Percentiles rank a stretch among this genome's conserved stretches.
phyloP scores from a whole-genome alignment of 2,797 vertebrate genomes.

The Mergus octosetaceus region DNA sequence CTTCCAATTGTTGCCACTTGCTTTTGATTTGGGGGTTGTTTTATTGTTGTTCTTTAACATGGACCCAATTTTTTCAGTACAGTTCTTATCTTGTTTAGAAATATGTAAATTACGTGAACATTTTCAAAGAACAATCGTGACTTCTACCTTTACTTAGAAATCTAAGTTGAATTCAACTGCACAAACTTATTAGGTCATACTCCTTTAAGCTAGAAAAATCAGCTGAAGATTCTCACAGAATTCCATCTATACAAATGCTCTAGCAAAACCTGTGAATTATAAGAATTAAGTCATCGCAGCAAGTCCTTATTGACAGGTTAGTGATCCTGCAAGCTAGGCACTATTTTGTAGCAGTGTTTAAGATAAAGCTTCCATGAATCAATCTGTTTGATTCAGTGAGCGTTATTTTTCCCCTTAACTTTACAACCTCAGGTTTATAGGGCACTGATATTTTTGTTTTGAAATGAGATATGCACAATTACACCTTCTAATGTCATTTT shows the following conservation, averaged over 20 bases:
- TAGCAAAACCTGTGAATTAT: neutral
- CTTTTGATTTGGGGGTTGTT: neutral
- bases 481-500: neutral
- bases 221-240: neutral
- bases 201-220: neutral
- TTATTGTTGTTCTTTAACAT: neutral
- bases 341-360: neutral
- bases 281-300: slow-evolving; percentile 7
- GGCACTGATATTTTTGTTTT: neutral
- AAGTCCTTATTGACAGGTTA: slow-evolving; percentile 24
- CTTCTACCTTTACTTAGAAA: neutral
- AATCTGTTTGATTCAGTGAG: neutral
- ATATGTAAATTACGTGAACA: too few relatives aligned
- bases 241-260: neutral
- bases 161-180: neutral
- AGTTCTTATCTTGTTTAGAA: neutral
- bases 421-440: neutral
- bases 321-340: neutral
- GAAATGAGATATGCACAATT: neutral
- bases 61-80: neutral
- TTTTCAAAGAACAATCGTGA: neutral
- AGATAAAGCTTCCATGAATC: neutral
- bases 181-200: neutral
- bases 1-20: neutral
- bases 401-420: neutral